Evolutionary conservation across 2,888 invertebrate species (phyloP).

Genomic region (Tholera decimalis): DNA sequence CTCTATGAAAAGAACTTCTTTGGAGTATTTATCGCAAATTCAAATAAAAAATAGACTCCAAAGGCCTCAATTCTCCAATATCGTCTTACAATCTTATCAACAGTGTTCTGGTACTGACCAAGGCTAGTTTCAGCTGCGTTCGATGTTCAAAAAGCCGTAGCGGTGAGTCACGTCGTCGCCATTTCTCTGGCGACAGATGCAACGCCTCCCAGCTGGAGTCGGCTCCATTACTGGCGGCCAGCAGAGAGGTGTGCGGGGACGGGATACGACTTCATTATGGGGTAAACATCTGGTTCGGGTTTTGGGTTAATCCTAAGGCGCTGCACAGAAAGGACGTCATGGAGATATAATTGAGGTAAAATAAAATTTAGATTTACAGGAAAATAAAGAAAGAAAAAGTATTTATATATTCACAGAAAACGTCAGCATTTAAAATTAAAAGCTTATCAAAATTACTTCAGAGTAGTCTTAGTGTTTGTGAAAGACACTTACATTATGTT

Average conservation of each 20-base stretch:
- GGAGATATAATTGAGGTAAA: not conserved
- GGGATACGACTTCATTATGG: slow-evolving; percentile 66
- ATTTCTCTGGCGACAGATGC: slow-evolving; percentile 82
- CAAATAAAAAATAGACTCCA: not conserved
- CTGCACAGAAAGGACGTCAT: not conserved
- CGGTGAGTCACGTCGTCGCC: slow-evolving; percentile 71
- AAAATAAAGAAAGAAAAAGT: too few relatives aligned
- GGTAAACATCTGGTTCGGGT: slow-evolving; percentile 29
- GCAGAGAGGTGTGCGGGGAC: slow-evolving; percentile 61
- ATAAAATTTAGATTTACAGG: too few relatives aligned
- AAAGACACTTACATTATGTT: too few relatives aligned
- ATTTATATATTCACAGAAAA: too few relatives aligned
- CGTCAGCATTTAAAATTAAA: too few relatives aligned
- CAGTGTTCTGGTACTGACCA: slow-evolving; percentile 12
- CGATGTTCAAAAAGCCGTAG: slow-evolving; percentile 68
- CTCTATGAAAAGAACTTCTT: not conserved
- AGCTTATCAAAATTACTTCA: too few relatives aligned
- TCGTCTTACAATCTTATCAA: not conserved
- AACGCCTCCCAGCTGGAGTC: slow-evolving; percentile 26
- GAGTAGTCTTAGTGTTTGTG: too few relatives aligned
- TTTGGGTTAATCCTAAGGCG: slow-evolving; percentile 3
- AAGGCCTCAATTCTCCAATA: not conserved
- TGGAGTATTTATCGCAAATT: not conserved
- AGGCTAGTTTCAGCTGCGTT: slow-evolving; percentile 46
- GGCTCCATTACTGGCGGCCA: slow-evolving; percentile 71